Evolutionary conservation across 1,140 invertebrate genomes (phyloP).

Genomic region (Alviniconcha marisindica): DNA sequence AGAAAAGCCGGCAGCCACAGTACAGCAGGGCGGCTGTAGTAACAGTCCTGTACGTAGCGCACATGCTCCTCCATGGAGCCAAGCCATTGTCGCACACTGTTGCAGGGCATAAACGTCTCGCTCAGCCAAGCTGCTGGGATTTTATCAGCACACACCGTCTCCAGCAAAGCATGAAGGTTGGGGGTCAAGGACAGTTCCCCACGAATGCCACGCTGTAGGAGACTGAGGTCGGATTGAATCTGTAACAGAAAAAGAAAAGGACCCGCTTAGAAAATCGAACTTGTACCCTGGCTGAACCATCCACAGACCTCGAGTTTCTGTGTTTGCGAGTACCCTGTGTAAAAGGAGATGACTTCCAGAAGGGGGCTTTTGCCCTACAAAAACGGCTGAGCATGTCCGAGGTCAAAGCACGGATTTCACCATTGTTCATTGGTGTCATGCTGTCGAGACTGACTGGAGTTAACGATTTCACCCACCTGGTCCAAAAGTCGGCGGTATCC

Average conservation of each 20-base stretch:
- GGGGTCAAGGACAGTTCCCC: conserved; percentile 57
- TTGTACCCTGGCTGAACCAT: too few relatives aligned
- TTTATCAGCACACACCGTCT: conserved; percentile 56
- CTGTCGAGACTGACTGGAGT: too few relatives aligned
- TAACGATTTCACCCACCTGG: neutral
- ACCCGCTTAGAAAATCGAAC: too few relatives aligned
- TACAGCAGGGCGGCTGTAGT: conserved; percentile 40
- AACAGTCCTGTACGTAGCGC: conserved; percentile 52
- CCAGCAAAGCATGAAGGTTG: conserved; percentile 52
- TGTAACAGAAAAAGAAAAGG: conserved; percentile 11
- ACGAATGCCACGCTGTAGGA: conserved; percentile 53
- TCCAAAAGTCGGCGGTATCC: conserved; percentile 58
- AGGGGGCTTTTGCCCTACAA: neutral
- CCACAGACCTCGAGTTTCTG: too few relatives aligned
- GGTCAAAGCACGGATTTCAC: too few relatives aligned
- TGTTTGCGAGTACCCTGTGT: too few relatives aligned
- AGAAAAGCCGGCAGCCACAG: conserved; percentile 67
- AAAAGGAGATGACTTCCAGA: neutral
- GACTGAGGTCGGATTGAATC: conserved; percentile 58
- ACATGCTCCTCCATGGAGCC: conserved; percentile 50
- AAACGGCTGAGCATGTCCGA: too few relatives aligned
- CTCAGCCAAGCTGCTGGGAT: conserved; percentile 64
- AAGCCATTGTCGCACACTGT: conserved; percentile 61
- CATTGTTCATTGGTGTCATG: too few relatives aligned
- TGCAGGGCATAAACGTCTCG: conserved; percentile 58